These are phyloP conservation scores for Clytia hemisphaerica DNA, from an alignment of 30 jellyfish, hydroid and myxozoan genomes.

Conservation along the genomic window DNA sequence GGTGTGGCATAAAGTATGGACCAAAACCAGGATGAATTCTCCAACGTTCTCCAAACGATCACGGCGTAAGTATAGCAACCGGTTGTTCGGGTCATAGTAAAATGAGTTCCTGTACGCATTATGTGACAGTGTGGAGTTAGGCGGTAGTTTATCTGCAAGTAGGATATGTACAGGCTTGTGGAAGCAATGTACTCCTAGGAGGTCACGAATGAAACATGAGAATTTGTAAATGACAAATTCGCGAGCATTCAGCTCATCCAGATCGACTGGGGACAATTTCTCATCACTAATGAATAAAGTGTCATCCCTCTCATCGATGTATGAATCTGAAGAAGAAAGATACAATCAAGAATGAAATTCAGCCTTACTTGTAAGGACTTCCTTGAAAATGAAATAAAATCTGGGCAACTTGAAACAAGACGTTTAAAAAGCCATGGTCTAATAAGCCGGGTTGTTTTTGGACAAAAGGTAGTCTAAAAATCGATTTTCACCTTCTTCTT, in stretches of 20 bases:
- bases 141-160: conserved; percentile 88
- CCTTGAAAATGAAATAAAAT: no score
- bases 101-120: conserved; percentile 87
- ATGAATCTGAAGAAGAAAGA: conserved; percentile 22
- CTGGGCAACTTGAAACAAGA: no score
- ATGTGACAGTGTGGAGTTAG: conserved; percentile 43
- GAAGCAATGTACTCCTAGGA: conserved; percentile 77
- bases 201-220: conserved; percentile 75
- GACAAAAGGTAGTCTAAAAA: no score
- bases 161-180: conserved; percentile 76
- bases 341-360: not conserved
- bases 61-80: conserved; percentile 68
- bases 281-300: conserved; percentile 68
- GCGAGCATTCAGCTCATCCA: conserved; percentile 70
- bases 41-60: conserved; percentile 84
- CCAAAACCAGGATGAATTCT: conserved; percentile 76
- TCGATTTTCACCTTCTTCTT: no score
- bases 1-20: conserved; percentile 82
- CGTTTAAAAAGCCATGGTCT: no score
- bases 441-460: no score
- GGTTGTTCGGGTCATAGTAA: conserved; percentile 82
- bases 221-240: conserved; percentile 87
- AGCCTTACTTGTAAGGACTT: not conserved
- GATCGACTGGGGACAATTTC: conserved; percentile 82
- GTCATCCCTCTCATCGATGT: conserved; percentile 60